Conservation (phyloP, 2,888 invertebrate species). For the Kuschelorhynchus macadamiae region DNA sequence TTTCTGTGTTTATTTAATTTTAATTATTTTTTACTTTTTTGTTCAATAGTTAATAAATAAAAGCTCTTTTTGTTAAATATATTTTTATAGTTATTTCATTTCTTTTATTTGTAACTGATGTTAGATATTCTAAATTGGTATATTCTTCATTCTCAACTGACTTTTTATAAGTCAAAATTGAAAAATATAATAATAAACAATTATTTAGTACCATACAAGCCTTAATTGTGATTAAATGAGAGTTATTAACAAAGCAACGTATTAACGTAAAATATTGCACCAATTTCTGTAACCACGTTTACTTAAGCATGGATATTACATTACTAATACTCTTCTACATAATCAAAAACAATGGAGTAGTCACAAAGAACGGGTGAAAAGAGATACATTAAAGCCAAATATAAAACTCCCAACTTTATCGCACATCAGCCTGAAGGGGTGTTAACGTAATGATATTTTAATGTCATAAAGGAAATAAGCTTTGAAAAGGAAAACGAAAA, state of each 20-base stretch:
- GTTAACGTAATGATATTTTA: conserved; percentile 43
- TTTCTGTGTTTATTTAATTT: too few relatives aligned
- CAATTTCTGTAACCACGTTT: conserved; percentile 21
- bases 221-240: conserved; percentile 32
- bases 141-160: too few relatives aligned
- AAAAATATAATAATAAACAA: too few relatives aligned
- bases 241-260: conserved; percentile 40
- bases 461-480: conserved; percentile 34
- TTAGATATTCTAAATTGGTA: too few relatives aligned
- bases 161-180: too few relatives aligned
- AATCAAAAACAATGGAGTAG: conserved; percentile 36
- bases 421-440: conserved; percentile 17
- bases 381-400: conserved; percentile 33
- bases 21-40: too few relatives aligned
- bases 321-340: conserved; percentile 31
- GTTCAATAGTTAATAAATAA: too few relatives aligned
- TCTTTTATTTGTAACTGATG: too few relatives aligned
- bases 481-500: conserved; percentile 23
- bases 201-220: background rate
- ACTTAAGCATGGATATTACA: conserved; percentile 41
- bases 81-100: too few relatives aligned
- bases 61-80: too few relatives aligned
- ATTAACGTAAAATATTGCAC: conserved; percentile 13
- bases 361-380: conserved; percentile 30
- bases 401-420: conserved; percentile 39